Evolutionary conservation across 2,797 vertebrate genomes (phyloP), one percentile per base, ranked within the genome.

Genomic region (Sardinella longiceps): DNA sequence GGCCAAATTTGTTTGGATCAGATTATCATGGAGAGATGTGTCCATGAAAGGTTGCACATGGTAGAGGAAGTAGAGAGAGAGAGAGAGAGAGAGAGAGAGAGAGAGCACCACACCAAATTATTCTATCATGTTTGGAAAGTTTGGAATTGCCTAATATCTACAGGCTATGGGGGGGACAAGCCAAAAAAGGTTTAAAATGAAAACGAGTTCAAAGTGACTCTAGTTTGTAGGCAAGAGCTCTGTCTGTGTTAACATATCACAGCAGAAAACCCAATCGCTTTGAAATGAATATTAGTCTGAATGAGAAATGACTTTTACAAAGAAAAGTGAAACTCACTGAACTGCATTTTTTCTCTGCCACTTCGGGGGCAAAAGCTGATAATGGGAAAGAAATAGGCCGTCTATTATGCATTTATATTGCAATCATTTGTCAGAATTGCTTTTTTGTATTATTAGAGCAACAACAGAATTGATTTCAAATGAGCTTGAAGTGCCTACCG

Each of bases 401-500:
- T 81, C 89, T 84, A 83, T 83, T 89, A 89, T 89, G 83, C 86
- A 86, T 86, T 84, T 80, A 84, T 89, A 43, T 77, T 77, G 89
- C 84, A 86, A 91, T 90, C 86, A n/a, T 87, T 90, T 86, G 86
- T 46, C n/a, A 86, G 82, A 90, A 90, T 81, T 90, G 87, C 87
- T 85, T 92, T 53, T 90, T 91, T 90, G 90, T 86, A 90, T 91
- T 90, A 89, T 80, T 5, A 80, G 51, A 18, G 84, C 84, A 87
- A 90, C 89, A 89, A 88, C 88, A 83, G 80, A 66, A 88, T 90
- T 77, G 86, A 87, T 84, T 85, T 85, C 84, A 90, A 93, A 90
- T 81, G 10, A 84, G 88, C 90, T 92, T 82, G 39, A 90, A 87
- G 81, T 85, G 82, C 58, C 86, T 81, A 81, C 80, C 30, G 83